phyloP scores from a whole-genome alignment of 2,113 vertebrate genomes.

The Ammodytes dubius region DNA sequence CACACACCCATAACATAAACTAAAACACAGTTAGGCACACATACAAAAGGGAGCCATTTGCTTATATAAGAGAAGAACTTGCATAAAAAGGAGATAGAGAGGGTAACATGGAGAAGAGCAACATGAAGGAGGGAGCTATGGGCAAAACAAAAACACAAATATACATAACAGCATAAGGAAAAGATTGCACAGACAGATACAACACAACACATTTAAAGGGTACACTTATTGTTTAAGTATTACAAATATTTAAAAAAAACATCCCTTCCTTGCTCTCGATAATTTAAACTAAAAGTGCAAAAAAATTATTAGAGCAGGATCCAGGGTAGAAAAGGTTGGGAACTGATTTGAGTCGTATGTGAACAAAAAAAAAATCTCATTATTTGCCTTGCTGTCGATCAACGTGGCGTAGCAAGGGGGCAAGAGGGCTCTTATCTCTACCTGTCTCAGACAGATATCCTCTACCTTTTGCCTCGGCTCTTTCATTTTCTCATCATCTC shows the following conservation, averaged over 20 bases:
- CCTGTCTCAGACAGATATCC: slow-evolving; percentile 33
- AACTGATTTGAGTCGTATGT: neutral
- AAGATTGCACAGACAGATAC: too few relatives aligned
- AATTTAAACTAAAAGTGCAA: neutral
- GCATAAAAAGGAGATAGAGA: slow-evolving; percentile 43
- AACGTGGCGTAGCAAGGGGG: neutral
- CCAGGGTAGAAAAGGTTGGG: neutral
- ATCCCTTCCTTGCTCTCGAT: neutral
- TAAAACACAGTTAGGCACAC: slow-evolving; percentile 12
- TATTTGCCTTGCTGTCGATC: neutral
- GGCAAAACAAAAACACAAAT: neutral
- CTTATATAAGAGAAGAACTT: slow-evolving; percentile 53
- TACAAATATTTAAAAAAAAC: neutral
- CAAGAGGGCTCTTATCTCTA: slow-evolving; percentile 10
- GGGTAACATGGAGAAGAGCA: neutral
- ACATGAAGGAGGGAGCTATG: neutral
- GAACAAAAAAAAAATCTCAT: slow-evolving; percentile 6
- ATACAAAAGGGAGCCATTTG: slow-evolving; percentile 23
- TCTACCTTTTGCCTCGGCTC: slow-evolving; percentile 12
- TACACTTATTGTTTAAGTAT: too few relatives aligned
- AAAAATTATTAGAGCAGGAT: neutral
- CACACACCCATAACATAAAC: neutral
- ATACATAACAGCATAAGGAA: neutral
- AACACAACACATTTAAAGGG: too few relatives aligned
- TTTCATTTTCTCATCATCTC: slow-evolving; percentile 45